Conservation (phyloP, 2,113 vertebrate species). For the Rhinoderma darwinii region DNA sequence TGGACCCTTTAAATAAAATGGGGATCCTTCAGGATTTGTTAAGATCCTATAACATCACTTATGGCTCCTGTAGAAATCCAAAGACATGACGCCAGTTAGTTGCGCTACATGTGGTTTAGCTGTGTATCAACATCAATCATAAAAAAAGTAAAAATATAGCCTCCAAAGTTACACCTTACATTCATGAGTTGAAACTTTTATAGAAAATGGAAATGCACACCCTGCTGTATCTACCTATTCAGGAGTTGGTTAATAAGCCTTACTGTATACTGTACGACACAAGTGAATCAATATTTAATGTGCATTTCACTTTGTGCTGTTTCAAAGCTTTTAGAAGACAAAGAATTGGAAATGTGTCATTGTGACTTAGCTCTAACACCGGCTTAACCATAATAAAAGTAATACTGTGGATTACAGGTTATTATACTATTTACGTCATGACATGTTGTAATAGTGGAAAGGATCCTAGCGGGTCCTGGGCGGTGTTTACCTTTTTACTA, state of each 20-base stretch:
- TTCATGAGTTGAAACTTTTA: background rate
- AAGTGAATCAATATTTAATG: slow-evolving; percentile 17
- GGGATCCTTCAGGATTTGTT: no score
- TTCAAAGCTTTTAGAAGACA: slow-evolving; percentile 2
- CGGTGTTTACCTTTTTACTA: no score
- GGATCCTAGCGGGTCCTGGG: no score
- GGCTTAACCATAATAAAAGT: background rate
- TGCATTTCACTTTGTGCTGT: background rate
- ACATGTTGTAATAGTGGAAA: background rate
- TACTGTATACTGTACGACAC: slow-evolving; percentile 21
- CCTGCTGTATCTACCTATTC: background rate
- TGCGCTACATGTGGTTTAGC: no score
- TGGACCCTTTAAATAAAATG: no score
- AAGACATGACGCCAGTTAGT: no score
- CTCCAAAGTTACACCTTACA: background rate
- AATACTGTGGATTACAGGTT: background rate
- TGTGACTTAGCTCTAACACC: background rate
- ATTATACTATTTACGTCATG: background rate
- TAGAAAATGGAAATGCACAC: background rate
- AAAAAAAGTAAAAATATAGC: no score
- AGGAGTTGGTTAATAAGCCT: background rate
- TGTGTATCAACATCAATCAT: background rate
- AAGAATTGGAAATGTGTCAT: slow-evolving; percentile 11
- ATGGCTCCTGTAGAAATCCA: no score
- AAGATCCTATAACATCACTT: no score